Evolutionary conservation across 2,113 vertebrate species (phyloP).

Genomic region (Phaethornis superciliosus): DNA sequence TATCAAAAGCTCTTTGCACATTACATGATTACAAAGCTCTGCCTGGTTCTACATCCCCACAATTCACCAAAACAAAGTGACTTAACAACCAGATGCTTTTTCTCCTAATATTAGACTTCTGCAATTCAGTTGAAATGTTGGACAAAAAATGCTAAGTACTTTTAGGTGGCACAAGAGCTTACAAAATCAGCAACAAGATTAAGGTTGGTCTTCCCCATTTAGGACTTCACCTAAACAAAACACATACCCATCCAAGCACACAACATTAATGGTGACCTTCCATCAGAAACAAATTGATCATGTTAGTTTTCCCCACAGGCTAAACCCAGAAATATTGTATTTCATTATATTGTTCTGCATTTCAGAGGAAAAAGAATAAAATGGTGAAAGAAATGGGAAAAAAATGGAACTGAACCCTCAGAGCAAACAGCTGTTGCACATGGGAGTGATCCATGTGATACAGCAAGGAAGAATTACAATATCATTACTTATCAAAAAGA

Average conservation of each 20-base stretch:
- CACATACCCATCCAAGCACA: not conserved
- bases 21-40: not conserved
- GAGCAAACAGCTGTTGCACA: not conserved
- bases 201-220: not conserved
- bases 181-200: not conserved
- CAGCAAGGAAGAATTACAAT: not conserved
- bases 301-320: not conserved
- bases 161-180: not conserved
- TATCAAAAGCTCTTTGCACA: not conserved
- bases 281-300: not conserved
- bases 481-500: not conserved
- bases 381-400: not conserved
- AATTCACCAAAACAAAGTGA: not conserved
- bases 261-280: too few species aligned
- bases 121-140: not conserved
- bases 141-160: not conserved
- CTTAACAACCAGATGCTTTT: not conserved
- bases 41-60: not conserved
- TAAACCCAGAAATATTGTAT: not conserved
- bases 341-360: not conserved
- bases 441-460: rapidly evolving
- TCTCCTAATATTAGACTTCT: not conserved
- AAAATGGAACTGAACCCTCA: not conserved
- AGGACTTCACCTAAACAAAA: not conserved
- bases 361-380: not conserved